Conservation (phyloP, 2,888 invertebrate genomes). For the Plebejus anna region DNA sequence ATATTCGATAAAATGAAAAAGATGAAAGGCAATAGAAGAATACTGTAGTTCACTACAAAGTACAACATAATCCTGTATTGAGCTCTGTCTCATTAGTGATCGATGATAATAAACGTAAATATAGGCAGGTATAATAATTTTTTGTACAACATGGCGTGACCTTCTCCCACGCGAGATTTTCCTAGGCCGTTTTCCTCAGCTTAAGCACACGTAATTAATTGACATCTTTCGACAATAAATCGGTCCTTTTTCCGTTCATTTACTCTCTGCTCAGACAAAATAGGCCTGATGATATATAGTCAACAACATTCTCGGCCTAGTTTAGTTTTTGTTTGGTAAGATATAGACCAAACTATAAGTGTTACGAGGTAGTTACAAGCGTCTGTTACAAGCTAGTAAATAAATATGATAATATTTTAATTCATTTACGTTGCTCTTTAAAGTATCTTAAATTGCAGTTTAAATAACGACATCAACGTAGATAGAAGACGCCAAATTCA, state of each 20-base stretch:
- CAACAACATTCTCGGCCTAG: neutral
- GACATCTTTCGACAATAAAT: constrained; percentile 22
- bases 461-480: neutral
- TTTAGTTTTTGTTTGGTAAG: neutral
- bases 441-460: neutral
- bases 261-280: constrained; percentile 2
- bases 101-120: constrained; percentile 15
- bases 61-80: neutral
- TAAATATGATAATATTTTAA: neutral
- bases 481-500: neutral
- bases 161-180: neutral
- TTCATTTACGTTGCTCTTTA: no score
- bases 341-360: neutral
- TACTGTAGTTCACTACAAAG: neutral
- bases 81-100: neutral
- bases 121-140: constrained; percentile 31
- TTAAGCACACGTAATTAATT: constrained; percentile 16
- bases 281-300: neutral
- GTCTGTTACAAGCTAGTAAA: neutral
- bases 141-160: constrained; percentile 25
- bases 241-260: constrained; percentile 15
- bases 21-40: no score
- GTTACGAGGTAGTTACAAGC: neutral
- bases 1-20: no score
- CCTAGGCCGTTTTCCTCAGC: neutral